Evolutionary conservation across 2,113 vertebrate genomes (phyloP).

Genomic region (Lamprologus callipterus): DNA sequence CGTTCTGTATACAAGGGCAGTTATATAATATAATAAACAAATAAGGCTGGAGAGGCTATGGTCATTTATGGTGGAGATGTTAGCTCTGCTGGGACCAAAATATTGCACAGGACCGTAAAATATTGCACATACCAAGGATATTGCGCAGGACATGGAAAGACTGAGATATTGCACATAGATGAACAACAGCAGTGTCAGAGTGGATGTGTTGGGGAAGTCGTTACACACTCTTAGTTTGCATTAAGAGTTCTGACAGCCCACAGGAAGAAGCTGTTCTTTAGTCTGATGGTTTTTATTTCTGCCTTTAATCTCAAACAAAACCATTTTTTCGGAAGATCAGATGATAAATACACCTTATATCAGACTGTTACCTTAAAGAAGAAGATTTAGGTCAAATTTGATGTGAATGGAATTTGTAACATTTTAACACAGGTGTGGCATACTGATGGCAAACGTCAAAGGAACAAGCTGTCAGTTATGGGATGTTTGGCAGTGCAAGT

Average conservation of each 20-base stretch:
- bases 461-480: not conserved
- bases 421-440: not conserved
- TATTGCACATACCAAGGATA: not conserved
- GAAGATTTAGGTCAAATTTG: not conserved
- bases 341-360: not conserved
- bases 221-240: not conserved
- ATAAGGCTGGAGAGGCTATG: not conserved
- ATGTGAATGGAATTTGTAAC: not conserved
- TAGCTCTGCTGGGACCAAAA: not conserved
- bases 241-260: not conserved
- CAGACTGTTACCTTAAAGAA: accelerated
- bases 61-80: not conserved
- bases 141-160: not conserved
- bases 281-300: not conserved
- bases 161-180: not conserved
- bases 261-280: not conserved
- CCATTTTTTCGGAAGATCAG: not conserved
- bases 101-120: not conserved
- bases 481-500: not conserved
- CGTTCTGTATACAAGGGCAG: not conserved
- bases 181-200: not conserved
- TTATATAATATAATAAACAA: not conserved
- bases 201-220: not conserved
- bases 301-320: not conserved
- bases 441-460: not conserved